A percentile compares a stretch with the other conserved stretches of the same genome.
Evolutionary conservation across 2,888 invertebrate species (phyloP).

Genomic region (Eupithecia subfuscata): DNA sequence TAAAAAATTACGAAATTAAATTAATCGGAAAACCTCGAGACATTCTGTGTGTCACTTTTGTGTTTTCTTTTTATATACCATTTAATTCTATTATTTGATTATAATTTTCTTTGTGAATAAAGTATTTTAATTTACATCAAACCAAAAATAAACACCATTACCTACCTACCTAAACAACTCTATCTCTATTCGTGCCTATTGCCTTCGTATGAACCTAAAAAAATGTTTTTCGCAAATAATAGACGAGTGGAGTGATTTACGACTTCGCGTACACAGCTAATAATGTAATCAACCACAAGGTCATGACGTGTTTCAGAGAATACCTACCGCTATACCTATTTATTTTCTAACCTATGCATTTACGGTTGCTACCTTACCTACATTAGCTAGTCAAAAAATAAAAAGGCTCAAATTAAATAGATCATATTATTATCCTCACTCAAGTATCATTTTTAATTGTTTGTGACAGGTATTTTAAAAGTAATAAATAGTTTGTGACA

Average conservation of each 20-base stretch:
- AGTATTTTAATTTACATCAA: neutral
- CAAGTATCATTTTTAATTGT: neutral
- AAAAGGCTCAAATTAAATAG: neutral
- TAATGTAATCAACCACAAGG: conserved; percentile 64
- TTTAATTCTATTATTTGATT: too few relatives aligned
- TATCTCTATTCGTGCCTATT: neutral
- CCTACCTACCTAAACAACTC: neutral
- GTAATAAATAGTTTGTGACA: neutral
- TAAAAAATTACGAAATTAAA: neutral
- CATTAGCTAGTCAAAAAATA: too few relatives aligned
- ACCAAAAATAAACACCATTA: neutral
- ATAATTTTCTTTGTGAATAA: too few relatives aligned
- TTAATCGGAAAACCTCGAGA: neutral
- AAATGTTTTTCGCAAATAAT: conserved; percentile 4
- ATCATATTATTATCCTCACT: neutral
- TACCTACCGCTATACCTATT: conserved; percentile 32
- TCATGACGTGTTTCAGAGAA: conserved; percentile 59
- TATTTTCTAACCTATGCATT: neutral
- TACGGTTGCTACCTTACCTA: neutral
- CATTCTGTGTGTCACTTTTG: too few relatives aligned
- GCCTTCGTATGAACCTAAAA: neutral
- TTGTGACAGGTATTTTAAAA: conserved; percentile 5
- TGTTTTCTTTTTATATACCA: neutral
- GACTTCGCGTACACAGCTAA: conserved; percentile 50
- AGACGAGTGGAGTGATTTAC: conserved; percentile 63